Evolutionary conservation across 2,888 invertebrate species (phyloP), one percentile per base, ranked within the genome.

Genomic region (Luffia ferchaultella): DNA sequence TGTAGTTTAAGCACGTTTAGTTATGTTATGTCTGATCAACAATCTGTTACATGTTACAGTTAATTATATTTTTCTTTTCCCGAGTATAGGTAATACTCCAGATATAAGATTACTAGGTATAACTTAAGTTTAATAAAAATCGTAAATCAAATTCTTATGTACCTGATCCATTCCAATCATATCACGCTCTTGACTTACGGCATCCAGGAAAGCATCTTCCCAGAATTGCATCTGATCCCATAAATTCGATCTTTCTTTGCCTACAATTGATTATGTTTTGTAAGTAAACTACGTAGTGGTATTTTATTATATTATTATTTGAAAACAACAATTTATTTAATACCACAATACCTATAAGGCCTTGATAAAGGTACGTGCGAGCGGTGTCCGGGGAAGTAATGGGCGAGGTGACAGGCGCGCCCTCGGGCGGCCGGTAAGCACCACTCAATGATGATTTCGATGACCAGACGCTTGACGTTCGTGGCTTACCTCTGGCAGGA

Each of bases 161-260:
- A 85, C 86, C 71, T 99, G 98, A 84, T 99, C 99, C 98, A 99
- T 98, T 50, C 99, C 97, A 59, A 98, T 95, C 90, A 98, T 96
- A 67, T 99, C 99, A 18, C 99, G 86, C 70, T 99, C 99, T 73
- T 99, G 98, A 44, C 91, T 90, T 1, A 99, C 98, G 0, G 98
- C 97, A 78, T 99, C 99, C 51, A 98, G 84, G 69, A 99, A 99
- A 0, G 97, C 94, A 70, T 99, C 98, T 72, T 99, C 99, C 99
- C 99, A 99, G 77, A 99, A 99, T 67, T 97, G 96, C 94, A 97
- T 96, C 85, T 98, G 97, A 76, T 98, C 98, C 98, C 98, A 99
- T 20, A 99, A 78, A 51, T 89, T 88, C 1, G 94, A 92, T 58
- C 97, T 78, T 56, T 95, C 95, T 73, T 95, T 95, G 40, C 89